Evolutionary conservation across 2,888 invertebrate genomes (phyloP).

Genomic region (Gibbula magus): DNA sequence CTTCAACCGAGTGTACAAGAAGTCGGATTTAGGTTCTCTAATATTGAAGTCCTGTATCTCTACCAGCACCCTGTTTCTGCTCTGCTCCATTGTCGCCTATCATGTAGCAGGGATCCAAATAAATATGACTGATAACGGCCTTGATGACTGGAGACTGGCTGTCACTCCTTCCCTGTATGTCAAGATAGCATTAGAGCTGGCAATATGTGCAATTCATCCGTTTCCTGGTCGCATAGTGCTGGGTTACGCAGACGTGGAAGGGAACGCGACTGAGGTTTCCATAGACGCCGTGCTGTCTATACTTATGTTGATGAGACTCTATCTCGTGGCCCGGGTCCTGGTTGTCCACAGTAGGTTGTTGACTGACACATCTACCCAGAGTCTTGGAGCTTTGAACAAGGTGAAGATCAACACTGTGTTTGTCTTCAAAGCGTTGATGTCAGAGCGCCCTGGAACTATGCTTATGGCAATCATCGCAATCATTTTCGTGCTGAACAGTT

Average conservation of each 20-base stretch:
- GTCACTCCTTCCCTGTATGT: conserved; percentile 48
- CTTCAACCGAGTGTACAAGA: conserved; percentile 42
- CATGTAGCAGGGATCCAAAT: conserved; percentile 56
- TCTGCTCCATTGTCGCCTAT: conserved; percentile 49
- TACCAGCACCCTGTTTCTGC: conserved; percentile 49
- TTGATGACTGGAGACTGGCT: conserved; percentile 63
- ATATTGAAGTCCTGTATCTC: conserved; percentile 55
- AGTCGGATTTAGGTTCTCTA: conserved; percentile 47
- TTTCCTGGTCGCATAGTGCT: conserved; percentile 53
- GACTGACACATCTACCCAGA: conserved; percentile 63
- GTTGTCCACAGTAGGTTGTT: conserved; percentile 61
- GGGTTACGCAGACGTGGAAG: conserved; percentile 45
- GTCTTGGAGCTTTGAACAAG: conserved; percentile 63
- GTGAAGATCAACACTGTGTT: conserved; percentile 65
- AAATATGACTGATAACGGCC: conserved; percentile 60
- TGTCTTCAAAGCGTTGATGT: conserved; percentile 67
- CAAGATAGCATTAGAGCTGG: conserved; percentile 53
- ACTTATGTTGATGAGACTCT: conserved; percentile 60
- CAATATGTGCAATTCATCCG: conserved; percentile 60
- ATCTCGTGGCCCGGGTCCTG: conserved; percentile 57
- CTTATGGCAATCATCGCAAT: conserved; percentile 55
- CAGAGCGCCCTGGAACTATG: conserved; percentile 60
- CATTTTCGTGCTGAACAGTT: conserved; percentile 57
- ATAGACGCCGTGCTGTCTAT: conserved; percentile 62
- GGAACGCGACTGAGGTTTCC: conserved; percentile 44